These are phyloP conservation scores for Cryptomyrus ogoouensis DNA, from an alignment of 2,113 vertebrate species.

Conservation along the genomic window DNA sequence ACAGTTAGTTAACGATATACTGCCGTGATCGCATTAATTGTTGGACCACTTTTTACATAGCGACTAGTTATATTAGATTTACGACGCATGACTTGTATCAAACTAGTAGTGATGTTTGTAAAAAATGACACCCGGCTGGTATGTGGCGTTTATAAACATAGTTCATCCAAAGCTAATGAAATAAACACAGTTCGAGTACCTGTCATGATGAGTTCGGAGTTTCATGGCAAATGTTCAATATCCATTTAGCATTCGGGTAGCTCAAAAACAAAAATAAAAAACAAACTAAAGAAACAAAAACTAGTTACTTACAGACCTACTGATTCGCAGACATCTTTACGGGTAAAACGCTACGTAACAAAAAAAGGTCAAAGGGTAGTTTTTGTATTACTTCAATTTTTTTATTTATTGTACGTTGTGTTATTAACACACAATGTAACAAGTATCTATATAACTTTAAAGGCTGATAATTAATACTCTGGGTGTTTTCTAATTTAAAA, in stretches of 20 bases:
- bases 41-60: background rate
- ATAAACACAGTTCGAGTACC: conserved; percentile 46
- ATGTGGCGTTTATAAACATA: background rate
- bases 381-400: background rate
- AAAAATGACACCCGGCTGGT: background rate
- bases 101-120: background rate
- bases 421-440: background rate
- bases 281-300: conserved; percentile 33
- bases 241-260: conserved; percentile 43
- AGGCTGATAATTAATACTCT: background rate
- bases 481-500: background rate
- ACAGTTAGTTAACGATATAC: background rate
- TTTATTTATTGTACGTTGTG: background rate
- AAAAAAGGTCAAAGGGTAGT: conserved; percentile 8
- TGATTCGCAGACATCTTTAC: conserved; percentile 41
- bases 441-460: background rate
- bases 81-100: background rate
- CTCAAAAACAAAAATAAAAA: conserved; percentile 36
- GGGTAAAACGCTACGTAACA: conserved; percentile 32
- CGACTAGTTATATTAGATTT: background rate
- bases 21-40: background rate
- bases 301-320: conserved; percentile 32
- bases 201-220: conserved; percentile 66
- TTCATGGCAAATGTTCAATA: conserved; percentile 56
- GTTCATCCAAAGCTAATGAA: background rate